Evolutionary conservation across 2,888 invertebrate genomes (phyloP), one percentile per base, ranked within the genome.

Genomic region (Pyrocoelia pectoralis): DNA sequence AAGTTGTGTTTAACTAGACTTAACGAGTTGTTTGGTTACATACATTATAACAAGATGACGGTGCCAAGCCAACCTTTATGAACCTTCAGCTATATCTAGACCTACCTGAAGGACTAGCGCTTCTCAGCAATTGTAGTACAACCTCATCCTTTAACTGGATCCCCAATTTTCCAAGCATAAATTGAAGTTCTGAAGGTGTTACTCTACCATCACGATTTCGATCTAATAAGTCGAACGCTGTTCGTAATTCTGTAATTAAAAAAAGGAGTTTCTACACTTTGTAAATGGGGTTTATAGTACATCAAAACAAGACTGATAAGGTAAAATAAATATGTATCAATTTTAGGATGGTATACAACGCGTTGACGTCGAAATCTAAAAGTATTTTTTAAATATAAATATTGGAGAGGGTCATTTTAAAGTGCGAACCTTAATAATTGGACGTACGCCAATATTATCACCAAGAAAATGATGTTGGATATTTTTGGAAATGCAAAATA

Each of bases 141-240:
- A 89, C 86, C 77, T 90, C 89, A 75, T 92, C 91, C 74, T 87
- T 85, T 75, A 92, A 87, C 75, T 89, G 86, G 72, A 93, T 91
- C 74, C 91, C 92, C 71, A 92, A 84, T 80, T 90, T 91, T 70
- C 87, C 86, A 71, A 92, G 83, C 92, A 93, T 93, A 77, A 88
- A 88, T 81, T 92, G 91, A 74, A 93, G 82, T 79, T 92, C 92
- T 51, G 86, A 87, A 0, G 89, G 88, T 51, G 89, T 91, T 70
- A 92, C 88, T 76, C 88, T 87, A 0, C 92, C 92, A 80, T 93
- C 92, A 73, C 88, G 88, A 81, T 93, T 90, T 66, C 89, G 85
- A 81, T 93, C 92, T 80, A 92, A 80, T 66, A 93, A 83, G 65
- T 89, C 89, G 80, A 93, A 93, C 52, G 92, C 92, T 72, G 90